Base-by-base conservation (phyloP, 2,888 invertebrate genomes). In the Cephus rjabovi region DNA sequence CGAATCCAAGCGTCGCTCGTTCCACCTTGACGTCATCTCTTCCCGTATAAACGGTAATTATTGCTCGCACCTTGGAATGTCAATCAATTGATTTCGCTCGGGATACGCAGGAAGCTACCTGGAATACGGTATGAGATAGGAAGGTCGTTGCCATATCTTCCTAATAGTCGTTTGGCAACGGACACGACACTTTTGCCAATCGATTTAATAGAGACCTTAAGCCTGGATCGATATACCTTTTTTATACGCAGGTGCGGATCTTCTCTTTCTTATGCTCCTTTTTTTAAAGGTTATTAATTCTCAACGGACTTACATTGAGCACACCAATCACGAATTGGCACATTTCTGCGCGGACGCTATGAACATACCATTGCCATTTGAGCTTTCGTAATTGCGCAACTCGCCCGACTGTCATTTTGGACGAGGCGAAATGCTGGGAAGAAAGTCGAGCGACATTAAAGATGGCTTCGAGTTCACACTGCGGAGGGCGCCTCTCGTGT, bases 11-110 rank as follows among this genome's bases (percentile, higher is more conserved):
- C n/a, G 34, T 23, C 31, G 34, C 33, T 31, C 11, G 33, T 15
- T 33, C 23, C 6, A 12, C 6, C 69, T 75, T 77, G 74, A 77
- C 77, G 77, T 77, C 77, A 77, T 31, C 34, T 30, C 23, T 34
- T 34, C 71, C 71, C 71, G 33, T n/a, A 34, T 9, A 71, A 71
- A 71, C 71, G 71, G 71, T 71, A 71, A 71, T 71, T 71, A 31
- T 34, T 1, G 6, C 34, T 33, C 23, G 71, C 31, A 0, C 71
- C 31, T 33, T 23, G 11, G 71, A 31, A 71, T 71, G 71, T 23
- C 31, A 71, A 71, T 71, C 31, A 12, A 31, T 23, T 56, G 23
- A 56, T 56, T 56, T 56, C 56, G 56, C 56, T 23, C 23, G 56
- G 56, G 56, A 56, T 56, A 23, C 23, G 23, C 56, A 56, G 23